phyloP scores from a whole-genome alignment of 2,888 invertebrate species.

The Sarcophaga rosellei region DNA sequence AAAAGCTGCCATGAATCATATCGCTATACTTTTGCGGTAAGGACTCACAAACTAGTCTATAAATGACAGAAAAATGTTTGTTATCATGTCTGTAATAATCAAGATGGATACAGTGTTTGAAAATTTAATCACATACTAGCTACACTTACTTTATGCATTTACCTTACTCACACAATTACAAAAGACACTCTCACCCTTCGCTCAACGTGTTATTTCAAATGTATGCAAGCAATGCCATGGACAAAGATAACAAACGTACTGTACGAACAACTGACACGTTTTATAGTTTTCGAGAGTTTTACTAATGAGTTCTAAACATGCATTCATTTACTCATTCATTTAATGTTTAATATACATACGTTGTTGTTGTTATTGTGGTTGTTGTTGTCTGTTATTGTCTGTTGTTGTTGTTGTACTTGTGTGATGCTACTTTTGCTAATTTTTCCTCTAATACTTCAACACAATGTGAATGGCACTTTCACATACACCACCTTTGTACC shows the following conservation, averaged over 20 bases:
- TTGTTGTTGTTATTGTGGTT: background rate
- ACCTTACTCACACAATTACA: too few species aligned
- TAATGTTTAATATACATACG: slow-evolving; percentile 33
- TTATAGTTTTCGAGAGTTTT: slow-evolving; percentile 54
- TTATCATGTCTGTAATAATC: too few species aligned
- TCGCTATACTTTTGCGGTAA: too few species aligned
- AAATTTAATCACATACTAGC: background rate
- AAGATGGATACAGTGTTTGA: slow-evolving; percentile 20
- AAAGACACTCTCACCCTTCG: background rate
- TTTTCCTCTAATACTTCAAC: slow-evolving; percentile 11
- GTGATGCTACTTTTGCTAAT: slow-evolving; percentile 20
- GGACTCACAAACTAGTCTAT: too few species aligned
- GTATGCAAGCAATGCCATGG: background rate
- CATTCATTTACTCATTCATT: slow-evolving; percentile 53
- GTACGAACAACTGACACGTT: slow-evolving; percentile 48
- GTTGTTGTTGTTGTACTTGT: background rate
- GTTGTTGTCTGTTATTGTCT: too few species aligned
- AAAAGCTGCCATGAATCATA: too few species aligned
- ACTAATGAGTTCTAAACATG: slow-evolving; percentile 67
- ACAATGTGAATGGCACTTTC: background rate
- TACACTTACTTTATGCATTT: too few species aligned
- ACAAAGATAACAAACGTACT: slow-evolving; percentile 8
- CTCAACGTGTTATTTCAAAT: background rate
- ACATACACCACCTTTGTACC: background rate
- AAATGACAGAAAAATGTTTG: too few species aligned